These are phyloP conservation scores for Amphipoea oculea DNA, from an alignment of 2,888 invertebrate genomes.

Conservation along the genomic window DNA sequence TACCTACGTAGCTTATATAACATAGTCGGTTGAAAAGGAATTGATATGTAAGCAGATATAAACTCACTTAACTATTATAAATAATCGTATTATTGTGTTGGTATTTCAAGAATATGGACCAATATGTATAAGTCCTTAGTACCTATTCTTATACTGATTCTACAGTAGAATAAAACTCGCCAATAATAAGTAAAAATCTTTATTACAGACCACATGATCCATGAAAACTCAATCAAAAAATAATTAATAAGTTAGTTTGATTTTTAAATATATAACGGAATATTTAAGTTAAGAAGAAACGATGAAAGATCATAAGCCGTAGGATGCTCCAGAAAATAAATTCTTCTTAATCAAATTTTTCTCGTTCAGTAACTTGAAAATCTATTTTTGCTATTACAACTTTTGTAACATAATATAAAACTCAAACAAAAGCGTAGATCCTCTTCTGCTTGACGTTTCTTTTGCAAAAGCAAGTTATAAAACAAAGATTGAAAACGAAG, in stretches of 20 bases:
- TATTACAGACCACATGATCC: background rate
- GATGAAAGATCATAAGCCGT: conserved; percentile 33
- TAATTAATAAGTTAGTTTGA: background rate
- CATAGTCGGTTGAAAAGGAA: background rate
- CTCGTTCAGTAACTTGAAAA: conserved; percentile 42
- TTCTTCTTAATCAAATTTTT: conserved; percentile 40
- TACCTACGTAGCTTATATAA: background rate
- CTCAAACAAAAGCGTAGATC: conserved; percentile 54
- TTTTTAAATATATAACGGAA: background rate
- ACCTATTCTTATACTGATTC: background rate
- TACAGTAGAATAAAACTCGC: background rate
- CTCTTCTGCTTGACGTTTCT: conserved; percentile 40
- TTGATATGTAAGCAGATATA: background rate
- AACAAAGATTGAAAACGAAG: conserved; percentile 66
- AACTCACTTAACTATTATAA: background rate
- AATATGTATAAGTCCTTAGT: background rate
- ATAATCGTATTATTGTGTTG: background rate
- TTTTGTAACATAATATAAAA: conserved; percentile 56
- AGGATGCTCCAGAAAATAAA: conserved; percentile 34
- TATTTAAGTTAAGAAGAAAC: conserved; percentile 29
- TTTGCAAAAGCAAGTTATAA: conserved; percentile 59
- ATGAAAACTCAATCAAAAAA: background rate
- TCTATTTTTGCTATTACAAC: conserved; percentile 54
- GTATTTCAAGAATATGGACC: background rate
- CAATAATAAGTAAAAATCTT: background rate